A percentile compares a stretch with the other conserved stretches of the same genome.
phyloP scores from a whole-genome alignment of 2,113 vertebrate genomes.

The Triplophysa siluroides region DNA sequence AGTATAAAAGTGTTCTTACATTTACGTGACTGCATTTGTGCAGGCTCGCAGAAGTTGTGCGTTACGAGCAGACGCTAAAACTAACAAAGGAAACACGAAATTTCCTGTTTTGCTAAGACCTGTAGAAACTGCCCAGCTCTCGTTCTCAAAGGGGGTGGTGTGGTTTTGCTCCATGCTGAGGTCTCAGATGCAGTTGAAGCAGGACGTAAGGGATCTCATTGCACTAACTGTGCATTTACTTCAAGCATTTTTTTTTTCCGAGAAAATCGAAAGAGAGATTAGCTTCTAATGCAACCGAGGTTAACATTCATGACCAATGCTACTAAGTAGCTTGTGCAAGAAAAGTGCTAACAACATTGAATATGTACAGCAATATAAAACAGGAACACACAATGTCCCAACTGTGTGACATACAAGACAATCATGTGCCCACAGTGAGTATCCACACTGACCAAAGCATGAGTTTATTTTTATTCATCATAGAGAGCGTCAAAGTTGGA shows the following conservation, averaged over 20 bases:
- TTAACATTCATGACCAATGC: neutral
- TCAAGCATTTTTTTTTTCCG: neutral
- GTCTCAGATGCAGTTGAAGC: neutral
- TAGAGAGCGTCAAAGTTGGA: conserved; percentile 1
- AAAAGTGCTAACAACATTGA: too few relatives aligned
- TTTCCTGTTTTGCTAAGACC: conserved; percentile 81
- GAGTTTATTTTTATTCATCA: neutral
- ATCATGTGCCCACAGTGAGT: conserved; percentile 23
- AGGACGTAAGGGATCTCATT: neutral
- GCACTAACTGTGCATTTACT: neutral
- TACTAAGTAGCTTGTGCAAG: neutral
- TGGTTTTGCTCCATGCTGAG: conserved; percentile 20
- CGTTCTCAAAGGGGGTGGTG: conserved; percentile 63
- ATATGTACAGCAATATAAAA: neutral
- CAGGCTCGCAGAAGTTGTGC: conserved; percentile 66
- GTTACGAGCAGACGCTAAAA: conserved; percentile 73
- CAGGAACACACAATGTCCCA: neutral
- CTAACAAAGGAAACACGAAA: conserved; percentile 79
- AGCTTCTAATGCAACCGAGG: neutral
- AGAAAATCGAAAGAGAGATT: neutral
- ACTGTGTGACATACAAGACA: conserved; percentile 9
- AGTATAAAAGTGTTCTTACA: neutral
- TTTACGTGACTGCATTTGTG: conserved; percentile 49
- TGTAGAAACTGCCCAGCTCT: conserved; percentile 76
- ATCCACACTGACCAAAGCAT: conserved; percentile 49